These are phyloP conservation scores for Euura saliciscinereae DNA, from an alignment of 1,140 invertebrate genomes.

Conservation along the genomic window DNA sequence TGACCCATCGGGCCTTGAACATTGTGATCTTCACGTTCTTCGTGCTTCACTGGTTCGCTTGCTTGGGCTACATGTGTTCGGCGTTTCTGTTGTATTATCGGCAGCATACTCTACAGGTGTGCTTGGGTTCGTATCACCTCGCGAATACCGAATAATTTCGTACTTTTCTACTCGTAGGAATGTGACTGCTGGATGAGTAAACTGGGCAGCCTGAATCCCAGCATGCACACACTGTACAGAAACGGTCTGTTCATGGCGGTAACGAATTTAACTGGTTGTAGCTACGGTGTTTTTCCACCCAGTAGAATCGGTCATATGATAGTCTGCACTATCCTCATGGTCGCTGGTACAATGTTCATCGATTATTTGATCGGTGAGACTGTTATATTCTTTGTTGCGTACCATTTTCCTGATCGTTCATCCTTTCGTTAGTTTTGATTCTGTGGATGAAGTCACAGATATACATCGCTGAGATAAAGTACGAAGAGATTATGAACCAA, in stretches of 20 bases:
- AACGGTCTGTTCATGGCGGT: slow-evolving; percentile 47
- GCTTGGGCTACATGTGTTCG: slow-evolving; percentile 45
- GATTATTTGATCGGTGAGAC: slow-evolving; percentile 48
- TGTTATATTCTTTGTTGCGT: neutral
- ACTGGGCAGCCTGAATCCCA: slow-evolving; percentile 16
- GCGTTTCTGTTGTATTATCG: slow-evolving; percentile 36
- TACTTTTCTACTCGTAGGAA: slow-evolving; percentile 30
- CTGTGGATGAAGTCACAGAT: slow-evolving; percentile 40
- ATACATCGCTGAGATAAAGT: slow-evolving; percentile 44
- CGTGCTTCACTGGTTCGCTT: slow-evolving; percentile 50
- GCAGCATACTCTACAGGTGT: slow-evolving; percentile 24
- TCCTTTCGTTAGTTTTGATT: slow-evolving; percentile 36
- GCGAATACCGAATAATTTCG: neutral
- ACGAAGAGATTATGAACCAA: slow-evolving; percentile 50
- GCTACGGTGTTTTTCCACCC: slow-evolving; percentile 41
- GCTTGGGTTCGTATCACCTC: neutral
- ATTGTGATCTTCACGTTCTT: slow-evolving; percentile 42
- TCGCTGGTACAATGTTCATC: slow-evolving; percentile 46
- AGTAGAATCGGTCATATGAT: slow-evolving; percentile 32
- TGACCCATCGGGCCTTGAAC: slow-evolving; percentile 37
- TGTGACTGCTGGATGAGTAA: slow-evolving; percentile 43
- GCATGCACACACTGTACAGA: slow-evolving; percentile 33
- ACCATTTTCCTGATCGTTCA: slow-evolving; percentile 12
- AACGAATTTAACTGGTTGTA: slow-evolving; percentile 46
- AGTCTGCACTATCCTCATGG: slow-evolving; percentile 44